Percentiles rank a stretch among this genome's conserved stretches.
Evolutionary conservation across 2,113 vertebrate species (phyloP).

Genomic region (Apus apus): DNA sequence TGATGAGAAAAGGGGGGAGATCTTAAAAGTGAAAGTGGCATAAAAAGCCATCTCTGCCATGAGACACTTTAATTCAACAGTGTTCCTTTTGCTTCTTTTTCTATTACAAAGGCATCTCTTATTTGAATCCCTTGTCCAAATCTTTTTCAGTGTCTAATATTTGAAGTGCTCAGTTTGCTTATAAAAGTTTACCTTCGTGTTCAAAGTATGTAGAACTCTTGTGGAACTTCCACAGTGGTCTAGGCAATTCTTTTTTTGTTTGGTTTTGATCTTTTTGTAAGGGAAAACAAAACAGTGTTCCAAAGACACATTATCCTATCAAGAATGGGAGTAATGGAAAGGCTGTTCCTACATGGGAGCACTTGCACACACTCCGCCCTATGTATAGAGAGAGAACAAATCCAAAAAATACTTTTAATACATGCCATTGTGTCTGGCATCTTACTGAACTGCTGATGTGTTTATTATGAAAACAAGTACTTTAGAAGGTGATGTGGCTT

Average conservation of each 20-base stretch:
- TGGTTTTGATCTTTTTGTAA: not conserved
- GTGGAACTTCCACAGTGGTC: not conserved
- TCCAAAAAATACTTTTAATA: not conserved
- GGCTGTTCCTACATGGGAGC: not conserved
- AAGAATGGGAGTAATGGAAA: not conserved
- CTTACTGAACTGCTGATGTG: not conserved
- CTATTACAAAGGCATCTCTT: not conserved
- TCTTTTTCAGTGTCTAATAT: not conserved
- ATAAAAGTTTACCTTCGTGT: not conserved
- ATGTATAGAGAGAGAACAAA: not conserved
- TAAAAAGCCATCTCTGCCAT: not conserved
- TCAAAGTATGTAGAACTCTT: not conserved
- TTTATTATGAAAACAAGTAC: not conserved
- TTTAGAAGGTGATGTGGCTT: not conserved
- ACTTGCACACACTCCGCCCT: not conserved
- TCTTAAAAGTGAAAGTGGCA: not conserved
- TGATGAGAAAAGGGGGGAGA: not conserved
- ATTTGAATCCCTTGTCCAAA: not conserved
- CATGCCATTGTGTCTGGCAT: not conserved
- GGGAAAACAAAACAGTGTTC: not conserved
- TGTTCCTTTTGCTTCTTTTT: not conserved
- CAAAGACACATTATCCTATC: not conserved
- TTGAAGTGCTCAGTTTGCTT: not conserved
- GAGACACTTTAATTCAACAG: not conserved
- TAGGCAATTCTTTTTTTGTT: not conserved